These are phyloP conservation scores for Sarcophaga bullata DNA, from an alignment of 1,140 invertebrate genomes.

Conservation along the genomic window DNA sequence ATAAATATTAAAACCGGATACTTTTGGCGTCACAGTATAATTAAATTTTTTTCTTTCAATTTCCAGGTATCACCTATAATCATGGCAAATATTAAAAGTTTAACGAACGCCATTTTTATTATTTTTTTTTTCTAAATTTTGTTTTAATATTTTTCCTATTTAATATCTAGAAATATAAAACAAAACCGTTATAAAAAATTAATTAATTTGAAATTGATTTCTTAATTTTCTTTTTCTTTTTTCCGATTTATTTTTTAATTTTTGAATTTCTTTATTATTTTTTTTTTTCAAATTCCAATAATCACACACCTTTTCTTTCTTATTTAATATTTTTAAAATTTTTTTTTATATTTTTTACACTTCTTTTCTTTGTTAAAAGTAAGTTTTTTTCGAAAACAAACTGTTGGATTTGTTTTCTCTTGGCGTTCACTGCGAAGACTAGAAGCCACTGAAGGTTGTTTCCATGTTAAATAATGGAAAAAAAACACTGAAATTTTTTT, in stretches of 20 bases:
- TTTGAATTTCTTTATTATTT: not conserved
- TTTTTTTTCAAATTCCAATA: not conserved
- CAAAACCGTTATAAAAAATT: not conserved
- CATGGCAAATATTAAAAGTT: conserved; percentile 62
- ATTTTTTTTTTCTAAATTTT: not conserved
- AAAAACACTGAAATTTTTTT: not conserved
- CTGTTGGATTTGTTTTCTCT: conserved; percentile 17
- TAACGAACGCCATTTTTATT: conserved; percentile 55
- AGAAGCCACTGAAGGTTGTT: conserved; percentile 35
- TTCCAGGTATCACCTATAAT: conserved; percentile 53
- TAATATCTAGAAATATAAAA: too few relatives aligned
- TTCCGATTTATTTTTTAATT: not conserved
- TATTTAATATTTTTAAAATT: not conserved
- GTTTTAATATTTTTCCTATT: too few relatives aligned
- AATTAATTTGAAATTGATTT: not conserved
- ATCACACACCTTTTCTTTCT: not conserved
- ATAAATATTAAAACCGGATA: not conserved
- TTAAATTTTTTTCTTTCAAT: not conserved
- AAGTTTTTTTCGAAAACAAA: not conserved
- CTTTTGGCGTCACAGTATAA: not conserved
- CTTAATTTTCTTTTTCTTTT: not conserved
- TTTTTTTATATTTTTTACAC: not conserved
- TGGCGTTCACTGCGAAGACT: conserved; percentile 35
- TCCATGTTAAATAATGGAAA: conserved; percentile 40
- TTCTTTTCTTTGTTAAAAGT: not conserved